Evolutionary conservation across 2,888 invertebrate species (phyloP), one percentile per base, ranked within the genome.

Genomic region (Electrophaes corylata): DNA sequence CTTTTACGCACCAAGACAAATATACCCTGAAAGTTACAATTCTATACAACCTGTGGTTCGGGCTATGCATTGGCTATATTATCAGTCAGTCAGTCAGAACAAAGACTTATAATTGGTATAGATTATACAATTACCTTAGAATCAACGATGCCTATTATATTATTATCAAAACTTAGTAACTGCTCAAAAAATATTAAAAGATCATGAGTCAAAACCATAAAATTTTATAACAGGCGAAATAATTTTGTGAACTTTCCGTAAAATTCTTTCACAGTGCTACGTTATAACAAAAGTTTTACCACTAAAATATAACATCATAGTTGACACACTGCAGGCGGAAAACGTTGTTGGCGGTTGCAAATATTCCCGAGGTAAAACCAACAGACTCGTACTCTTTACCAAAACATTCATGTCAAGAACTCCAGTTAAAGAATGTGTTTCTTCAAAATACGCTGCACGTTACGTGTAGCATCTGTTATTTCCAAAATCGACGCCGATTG

Each of bases 391-490:
- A 71, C 72, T 73, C 75, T 74, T 73, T 69, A 64, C 70, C 66
- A 62, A 76, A 79, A 80, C 70, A 73, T 74, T 75, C 68, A 67
- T 70, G 71, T 75, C 73, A 71, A 76, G 70, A 72, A 69, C 68
- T 66, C 62, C 62, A 70, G 57, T 50, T 56, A 56, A 16, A 29
- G 29, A 31, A 29, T 48, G 31, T 23, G 48, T 23, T 33, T 44
- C 10, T 37, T 33, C 18, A 20, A 23, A 18, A 39, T 12, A 48
- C 18, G 47, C 35, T 6, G 26, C 31, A 16, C 46, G 18, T 16
- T n/a, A n/a, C 20, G n/a, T 39, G n/a, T 14, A 37, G 37, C 19
- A n/a, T 40, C 16, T 18, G 3, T 40, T 12, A 20, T 20, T 20
- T 5, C 5, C 4, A 20, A n/a, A n/a, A n/a, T n/a, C 20, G 20